Evolutionary conservation across 64 coral and sea anemone genomes (phyloP).

Genomic region (Dendrophyllia cribrosa): DNA sequence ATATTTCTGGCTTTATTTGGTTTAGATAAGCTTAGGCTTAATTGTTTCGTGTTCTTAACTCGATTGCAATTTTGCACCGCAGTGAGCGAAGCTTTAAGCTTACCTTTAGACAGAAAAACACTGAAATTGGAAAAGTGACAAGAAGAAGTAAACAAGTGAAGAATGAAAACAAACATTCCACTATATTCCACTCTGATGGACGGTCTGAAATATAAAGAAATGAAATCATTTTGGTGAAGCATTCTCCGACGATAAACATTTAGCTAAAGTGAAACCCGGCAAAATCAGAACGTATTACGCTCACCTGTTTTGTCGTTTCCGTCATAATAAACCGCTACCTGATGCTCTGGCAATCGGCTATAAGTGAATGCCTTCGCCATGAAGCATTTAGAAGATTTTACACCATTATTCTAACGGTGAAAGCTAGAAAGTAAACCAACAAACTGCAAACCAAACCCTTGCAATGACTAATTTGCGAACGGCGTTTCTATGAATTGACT

Average conservation of each 20-base stretch:
- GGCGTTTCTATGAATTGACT: neutral
- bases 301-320: slow-evolving; percentile 70
- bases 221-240: neutral
- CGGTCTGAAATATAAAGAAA: slow-evolving; percentile 30
- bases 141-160: slow-evolving; percentile 65
- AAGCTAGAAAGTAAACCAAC: too few species aligned
- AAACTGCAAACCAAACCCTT: too few species aligned
- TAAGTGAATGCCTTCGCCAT: slow-evolving; percentile 90
- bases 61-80: neutral
- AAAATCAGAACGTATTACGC: neutral
- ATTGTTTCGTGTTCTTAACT: too few species aligned
- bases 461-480: too few species aligned
- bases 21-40: too few species aligned
- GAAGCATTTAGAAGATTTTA: neutral
- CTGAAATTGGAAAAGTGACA: slow-evolving; percentile 84
- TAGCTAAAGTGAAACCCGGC: neutral
- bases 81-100: neutral
- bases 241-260: neutral
- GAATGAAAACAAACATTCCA: slow-evolving; percentile 62
- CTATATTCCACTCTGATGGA: slow-evolving; percentile 31
- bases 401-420: neutral
- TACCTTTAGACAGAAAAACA: slow-evolving; percentile 98
- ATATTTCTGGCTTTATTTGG: too few species aligned
- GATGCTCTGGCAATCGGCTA: slow-evolving; percentile 86
- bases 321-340: slow-evolving; percentile 89